A percentile compares a stretch with the other conserved stretches of the same genome.
Conservation (phyloP, 2,888 invertebrate species). For the Chironomus riparius region DNA sequence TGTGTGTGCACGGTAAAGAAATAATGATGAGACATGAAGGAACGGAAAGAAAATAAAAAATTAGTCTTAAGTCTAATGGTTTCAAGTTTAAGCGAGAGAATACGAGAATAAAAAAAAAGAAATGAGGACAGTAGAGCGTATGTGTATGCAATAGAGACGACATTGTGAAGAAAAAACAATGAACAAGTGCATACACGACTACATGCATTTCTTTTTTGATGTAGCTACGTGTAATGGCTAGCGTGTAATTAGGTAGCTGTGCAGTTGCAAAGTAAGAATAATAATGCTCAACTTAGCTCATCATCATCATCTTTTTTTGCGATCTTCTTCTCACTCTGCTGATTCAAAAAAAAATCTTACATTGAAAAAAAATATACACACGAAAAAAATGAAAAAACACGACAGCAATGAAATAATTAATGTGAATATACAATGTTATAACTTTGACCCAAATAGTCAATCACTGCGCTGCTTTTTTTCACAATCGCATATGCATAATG, state of each 20-base stretch:
- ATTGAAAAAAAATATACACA: background rate
- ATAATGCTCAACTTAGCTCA: background rate
- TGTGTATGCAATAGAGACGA: background rate
- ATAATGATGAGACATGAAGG: background rate
- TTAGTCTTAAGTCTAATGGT: constrained; percentile 5
- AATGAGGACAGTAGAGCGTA: constrained; percentile 10
- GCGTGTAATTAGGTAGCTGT: constrained; percentile 8
- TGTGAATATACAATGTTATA: constrained; percentile 23
- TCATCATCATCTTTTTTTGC: background rate
- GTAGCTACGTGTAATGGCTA: background rate
- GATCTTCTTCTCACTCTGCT: background rate
- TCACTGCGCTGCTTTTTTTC: background rate
- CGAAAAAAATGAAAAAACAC: background rate
- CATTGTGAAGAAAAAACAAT: background rate
- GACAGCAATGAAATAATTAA: background rate
- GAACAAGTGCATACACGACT: constrained; percentile 14
- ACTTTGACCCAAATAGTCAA: constrained; percentile 26
- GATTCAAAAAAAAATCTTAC: background rate
- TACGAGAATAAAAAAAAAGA: background rate
- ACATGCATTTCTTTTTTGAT: background rate
- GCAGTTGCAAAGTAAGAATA: background rate
- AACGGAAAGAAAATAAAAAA: background rate
- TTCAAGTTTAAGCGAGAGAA: constrained; percentile 20
- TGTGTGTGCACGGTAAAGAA: too few relatives aligned
- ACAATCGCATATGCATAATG: background rate